Percentiles rank a stretch among this genome's conserved stretches.
These are phyloP conservation scores for Lasioglossum calceatum DNA, from an alignment of 2,888 invertebrate genomes.

Conservation along the genomic window DNA sequence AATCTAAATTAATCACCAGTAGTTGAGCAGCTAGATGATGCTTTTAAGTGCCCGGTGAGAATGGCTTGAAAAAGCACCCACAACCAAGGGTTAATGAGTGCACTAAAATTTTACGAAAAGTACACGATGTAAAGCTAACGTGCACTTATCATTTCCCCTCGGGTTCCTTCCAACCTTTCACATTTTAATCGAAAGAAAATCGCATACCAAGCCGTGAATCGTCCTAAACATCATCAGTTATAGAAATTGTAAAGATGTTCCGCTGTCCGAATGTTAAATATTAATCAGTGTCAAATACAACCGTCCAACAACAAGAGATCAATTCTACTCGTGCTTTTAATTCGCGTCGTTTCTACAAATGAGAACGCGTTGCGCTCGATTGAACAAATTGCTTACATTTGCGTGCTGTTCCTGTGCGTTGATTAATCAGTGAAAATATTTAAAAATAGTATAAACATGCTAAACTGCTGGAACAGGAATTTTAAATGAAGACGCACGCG, in stretches of 20 bases:
- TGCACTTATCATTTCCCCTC: not conserved
- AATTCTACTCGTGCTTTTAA: not conserved
- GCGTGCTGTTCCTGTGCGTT: too few species aligned
- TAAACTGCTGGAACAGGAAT: not conserved
- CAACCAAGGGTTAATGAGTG: not conserved
- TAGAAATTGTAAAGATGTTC: not conserved
- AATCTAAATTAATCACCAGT: not conserved
- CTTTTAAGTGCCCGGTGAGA: not conserved
- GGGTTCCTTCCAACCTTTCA: not conserved
- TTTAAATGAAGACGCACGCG: not conserved
- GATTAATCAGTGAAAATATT: not conserved
- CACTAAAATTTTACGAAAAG: not conserved
- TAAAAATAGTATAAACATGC: too few species aligned
- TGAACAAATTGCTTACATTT: too few species aligned
- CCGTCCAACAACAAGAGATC: too few species aligned
- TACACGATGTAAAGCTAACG: not conserved
- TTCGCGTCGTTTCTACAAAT: not conserved
- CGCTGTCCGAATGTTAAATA: not conserved
- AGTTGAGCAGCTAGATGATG: not conserved
- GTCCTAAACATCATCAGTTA: not conserved
- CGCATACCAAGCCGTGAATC: not conserved
- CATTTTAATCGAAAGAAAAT: not conserved
- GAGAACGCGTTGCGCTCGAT: not conserved
- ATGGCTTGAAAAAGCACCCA: not conserved
- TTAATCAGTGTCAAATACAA: too few species aligned